Base-by-base conservation (phyloP, 2,113 vertebrate genomes). In the Pogona vitticeps region DNA sequence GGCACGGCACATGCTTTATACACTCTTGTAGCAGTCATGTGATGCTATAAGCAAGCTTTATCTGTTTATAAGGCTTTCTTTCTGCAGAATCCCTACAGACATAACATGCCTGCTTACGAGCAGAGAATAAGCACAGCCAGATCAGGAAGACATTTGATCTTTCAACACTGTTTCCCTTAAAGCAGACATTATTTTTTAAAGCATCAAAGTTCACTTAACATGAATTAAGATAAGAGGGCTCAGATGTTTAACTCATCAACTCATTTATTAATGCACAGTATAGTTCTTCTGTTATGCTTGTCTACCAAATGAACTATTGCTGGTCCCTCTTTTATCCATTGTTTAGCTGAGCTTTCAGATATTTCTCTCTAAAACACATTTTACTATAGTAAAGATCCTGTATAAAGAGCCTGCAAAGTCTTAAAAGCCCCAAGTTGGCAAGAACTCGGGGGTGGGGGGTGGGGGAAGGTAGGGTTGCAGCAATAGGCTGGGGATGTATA, bases 301-400 rank as follows among this genome's bases (percentile, higher is more conserved):
- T 92, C 85, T 91, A 46, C 61, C n/a, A 83, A 90, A 81, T 92
- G 81, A 61, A n/a, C 83, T 77, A 82, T 89, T 91, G 52, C 78
- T 77, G 89, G 59, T 90, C 91, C 56, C 68, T 2, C 20, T 10
- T 78, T 76, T 90, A 90, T 59, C 28, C 81, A 9, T 84, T 91
- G 73, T 91, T 95, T 90, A 83, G 61, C 88, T 94, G 88, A 78
- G 58, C 4, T 59, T 91, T 91, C 84, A 73, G 85, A 81, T 0
- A 77, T 63, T 75, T 86, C 33, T 86, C 56, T 86, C 87, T 88
- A 86, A 94, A 91, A 84, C 86, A 61, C 46, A 88, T 70, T 82
- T 87, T 65, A 36, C 21, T 78, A 88, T 70, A 76, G 56, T 89
- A 88, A 84, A 58, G 33, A 59, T 63, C 76, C 77, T 76, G n/a